Evolutionary conservation across 2,888 invertebrate species (phyloP).

Genomic region (Lochmaea crataegi): DNA sequence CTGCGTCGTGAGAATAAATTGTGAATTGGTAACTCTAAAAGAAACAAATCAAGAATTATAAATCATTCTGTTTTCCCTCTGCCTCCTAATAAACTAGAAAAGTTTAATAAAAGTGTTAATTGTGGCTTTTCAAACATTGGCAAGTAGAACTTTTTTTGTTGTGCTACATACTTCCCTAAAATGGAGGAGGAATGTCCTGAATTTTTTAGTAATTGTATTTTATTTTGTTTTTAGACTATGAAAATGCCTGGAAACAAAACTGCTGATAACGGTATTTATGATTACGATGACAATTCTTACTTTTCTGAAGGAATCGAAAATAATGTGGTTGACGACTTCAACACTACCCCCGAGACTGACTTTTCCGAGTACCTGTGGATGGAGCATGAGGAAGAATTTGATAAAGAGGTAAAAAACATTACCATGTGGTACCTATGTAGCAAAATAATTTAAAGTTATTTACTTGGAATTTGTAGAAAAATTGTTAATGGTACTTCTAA

Average conservation of each 20-base stretch:
- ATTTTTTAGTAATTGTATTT: constrained; percentile 33
- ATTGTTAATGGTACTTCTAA: background rate
- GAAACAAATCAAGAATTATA: background rate
- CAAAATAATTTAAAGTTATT: background rate
- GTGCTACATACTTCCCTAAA: constrained; percentile 48
- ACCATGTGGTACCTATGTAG: background rate
- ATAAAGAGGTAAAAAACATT: constrained; percentile 77
- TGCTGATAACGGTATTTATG: constrained; percentile 58
- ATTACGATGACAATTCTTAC: constrained; percentile 57
- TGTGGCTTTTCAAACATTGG: constrained; percentile 41
- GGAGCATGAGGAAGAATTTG: constrained; percentile 94
- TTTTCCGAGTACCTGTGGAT: constrained; percentile 95
- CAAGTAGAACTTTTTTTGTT: constrained; percentile 39
- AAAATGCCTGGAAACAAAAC: constrained; percentile 60
- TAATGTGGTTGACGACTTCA: constrained; percentile 61
- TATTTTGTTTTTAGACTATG: constrained; percentile 53
- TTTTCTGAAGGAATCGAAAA: constrained; percentile 56
- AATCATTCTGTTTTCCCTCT: background rate
- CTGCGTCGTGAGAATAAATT: constrained; percentile 27
- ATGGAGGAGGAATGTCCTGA: constrained; percentile 49
- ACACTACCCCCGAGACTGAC: constrained; percentile 72
- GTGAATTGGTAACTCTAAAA: constrained; percentile 19
- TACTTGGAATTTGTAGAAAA: background rate
- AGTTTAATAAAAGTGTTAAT: constrained; percentile 8
- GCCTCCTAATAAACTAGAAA: background rate